Percentiles rank a stretch among this genome's conserved stretches.
Evolutionary conservation across 2,888 invertebrate species (phyloP).

Genomic region (Lysandra coridon): DNA sequence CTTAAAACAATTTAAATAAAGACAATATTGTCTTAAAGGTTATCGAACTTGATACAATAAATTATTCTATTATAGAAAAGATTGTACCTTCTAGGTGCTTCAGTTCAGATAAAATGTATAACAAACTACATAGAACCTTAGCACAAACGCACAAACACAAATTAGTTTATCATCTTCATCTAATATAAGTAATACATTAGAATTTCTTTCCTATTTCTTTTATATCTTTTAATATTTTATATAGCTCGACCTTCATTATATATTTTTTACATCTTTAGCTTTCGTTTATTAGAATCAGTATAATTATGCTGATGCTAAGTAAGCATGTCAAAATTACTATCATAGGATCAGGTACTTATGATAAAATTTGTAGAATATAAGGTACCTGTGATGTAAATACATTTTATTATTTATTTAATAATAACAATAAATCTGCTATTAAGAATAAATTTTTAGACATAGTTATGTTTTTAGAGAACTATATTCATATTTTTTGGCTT

Average conservation of each 20-base stretch:
- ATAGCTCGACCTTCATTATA: background rate
- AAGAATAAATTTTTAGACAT: background rate
- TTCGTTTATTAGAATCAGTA: conserved; percentile 2
- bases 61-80: background rate
- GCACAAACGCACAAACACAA: conserved; percentile 26
- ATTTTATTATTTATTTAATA: background rate
- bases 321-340: background rate
- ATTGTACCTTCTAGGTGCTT: background rate
- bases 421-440: background rate
- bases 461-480: conserved; percentile 45
- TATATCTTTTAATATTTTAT: background rate
- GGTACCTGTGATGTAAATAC: background rate
- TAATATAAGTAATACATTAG: background rate
- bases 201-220: background rate
- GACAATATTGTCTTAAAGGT: background rate
- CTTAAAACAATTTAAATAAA: background rate
- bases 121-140: conserved; percentile 14
- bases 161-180: background rate
- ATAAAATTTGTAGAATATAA: background rate
- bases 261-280: conserved; percentile 12
- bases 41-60: background rate
- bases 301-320: background rate
- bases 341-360: background rate
- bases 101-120: background rate
- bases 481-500: conserved; percentile 77